These are phyloP conservation scores for Calliopsis andreniformis DNA, from an alignment of 1,140 invertebrate genomes.

Conservation along the genomic window DNA sequence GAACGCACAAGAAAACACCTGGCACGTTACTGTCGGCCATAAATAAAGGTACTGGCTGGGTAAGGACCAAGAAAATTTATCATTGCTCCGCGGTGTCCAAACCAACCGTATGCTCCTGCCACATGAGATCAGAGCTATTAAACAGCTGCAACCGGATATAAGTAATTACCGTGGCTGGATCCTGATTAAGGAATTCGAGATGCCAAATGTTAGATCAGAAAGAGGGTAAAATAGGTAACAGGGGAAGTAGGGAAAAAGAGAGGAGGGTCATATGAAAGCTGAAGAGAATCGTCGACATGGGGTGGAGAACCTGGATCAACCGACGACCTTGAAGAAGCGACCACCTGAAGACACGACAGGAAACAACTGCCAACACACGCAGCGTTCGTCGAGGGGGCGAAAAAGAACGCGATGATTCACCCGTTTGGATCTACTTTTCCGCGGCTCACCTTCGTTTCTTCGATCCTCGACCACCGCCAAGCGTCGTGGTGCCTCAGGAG, in stretches of 20 bases:
- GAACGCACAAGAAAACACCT: not conserved
- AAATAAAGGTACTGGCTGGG: slow-evolving; percentile 38
- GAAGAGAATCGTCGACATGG: not conserved
- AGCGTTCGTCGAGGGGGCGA: not conserved
- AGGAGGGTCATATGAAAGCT: no score
- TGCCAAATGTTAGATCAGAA: slow-evolving; percentile 24
- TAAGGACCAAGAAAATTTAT: slow-evolving; percentile 33
- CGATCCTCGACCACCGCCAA: slow-evolving; percentile 25
- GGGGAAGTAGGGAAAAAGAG: no score
- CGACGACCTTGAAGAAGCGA: slow-evolving; percentile 44
- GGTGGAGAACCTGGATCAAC: no score
- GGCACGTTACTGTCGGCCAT: slow-evolving; percentile 17
- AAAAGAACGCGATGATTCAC: slow-evolving; percentile 59
- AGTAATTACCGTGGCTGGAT: not conserved
- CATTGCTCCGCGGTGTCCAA: not conserved
- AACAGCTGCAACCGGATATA: not conserved
- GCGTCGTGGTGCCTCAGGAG: slow-evolving; percentile 26
- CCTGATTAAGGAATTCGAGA: slow-evolving; percentile 29
- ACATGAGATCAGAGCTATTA: slow-evolving; percentile 24
- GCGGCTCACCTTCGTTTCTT: slow-evolving; percentile 27
- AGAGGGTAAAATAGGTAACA: not conserved
- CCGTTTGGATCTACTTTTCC: slow-evolving; percentile 35
- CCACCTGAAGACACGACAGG: slow-evolving; percentile 36
- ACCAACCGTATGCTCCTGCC: slow-evolving; percentile 20
- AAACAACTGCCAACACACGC: slow-evolving; percentile 14